Percentiles rank a stretch among this genome's conserved stretches.
These are phyloP conservation scores for Pachycephala philippinensis DNA, from an alignment of 2,113 vertebrate species.

Conservation along the genomic window DNA sequence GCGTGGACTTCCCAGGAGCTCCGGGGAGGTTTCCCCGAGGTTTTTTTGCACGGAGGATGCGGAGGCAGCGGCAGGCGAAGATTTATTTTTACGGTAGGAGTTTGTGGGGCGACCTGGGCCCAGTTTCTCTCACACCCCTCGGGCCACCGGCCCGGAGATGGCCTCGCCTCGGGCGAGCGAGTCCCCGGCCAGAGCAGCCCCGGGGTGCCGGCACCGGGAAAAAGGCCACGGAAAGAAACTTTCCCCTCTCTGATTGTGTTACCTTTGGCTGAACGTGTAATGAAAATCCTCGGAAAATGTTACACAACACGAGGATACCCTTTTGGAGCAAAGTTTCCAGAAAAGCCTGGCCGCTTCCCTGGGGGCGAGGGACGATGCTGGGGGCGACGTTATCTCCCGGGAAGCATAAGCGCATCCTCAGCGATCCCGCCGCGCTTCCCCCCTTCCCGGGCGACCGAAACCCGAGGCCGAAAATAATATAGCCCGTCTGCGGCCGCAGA, in stretches of 20 bases:
- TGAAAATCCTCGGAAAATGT: slow-evolving; percentile 66
- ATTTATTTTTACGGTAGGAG: slow-evolving; percentile 7
- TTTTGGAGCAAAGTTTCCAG: slow-evolving; percentile 50
- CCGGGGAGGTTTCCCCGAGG: neutral
- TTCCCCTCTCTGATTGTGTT: slow-evolving; percentile 46
- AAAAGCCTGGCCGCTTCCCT: slow-evolving; percentile 3
- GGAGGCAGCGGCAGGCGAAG: neutral
- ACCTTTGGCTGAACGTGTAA: slow-evolving; percentile 45
- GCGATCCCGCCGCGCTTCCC: neutral
- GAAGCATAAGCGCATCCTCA: neutral
- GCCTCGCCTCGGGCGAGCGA: neutral
- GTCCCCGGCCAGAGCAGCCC: neutral
- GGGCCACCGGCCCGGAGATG: neutral
- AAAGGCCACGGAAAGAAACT: slow-evolving; percentile 49
- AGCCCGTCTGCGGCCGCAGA: neutral
- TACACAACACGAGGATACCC: slow-evolving; percentile 54
- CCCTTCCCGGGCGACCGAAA: neutral
- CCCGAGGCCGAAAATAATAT: slow-evolving; percentile 19
- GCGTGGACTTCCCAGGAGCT: neutral
- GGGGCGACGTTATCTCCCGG: neutral
- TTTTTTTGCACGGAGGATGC: neutral
- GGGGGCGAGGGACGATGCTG: neutral
- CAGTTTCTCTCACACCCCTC: neutral
- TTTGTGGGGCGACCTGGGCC: neutral
- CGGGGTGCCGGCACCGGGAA: neutral